Evolutionary conservation across 2,113 vertebrate genomes (phyloP).

Genomic region (Raja brachyura): DNA sequence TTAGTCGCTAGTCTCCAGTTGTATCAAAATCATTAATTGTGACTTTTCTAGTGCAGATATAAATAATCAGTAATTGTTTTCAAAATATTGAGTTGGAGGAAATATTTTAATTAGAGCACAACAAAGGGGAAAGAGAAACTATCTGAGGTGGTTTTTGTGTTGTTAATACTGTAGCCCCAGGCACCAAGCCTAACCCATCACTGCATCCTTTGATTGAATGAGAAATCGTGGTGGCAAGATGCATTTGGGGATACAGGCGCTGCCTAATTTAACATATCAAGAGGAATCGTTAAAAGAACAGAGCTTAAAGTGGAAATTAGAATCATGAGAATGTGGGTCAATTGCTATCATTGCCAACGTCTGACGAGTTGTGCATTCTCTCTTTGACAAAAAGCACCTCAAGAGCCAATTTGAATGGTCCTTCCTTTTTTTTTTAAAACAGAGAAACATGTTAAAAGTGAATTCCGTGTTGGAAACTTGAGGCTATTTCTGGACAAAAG

Average conservation of each 20-base stretch:
- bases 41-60: constrained; percentile 32
- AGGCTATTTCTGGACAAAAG: not conserved
- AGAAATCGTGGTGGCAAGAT: not conserved
- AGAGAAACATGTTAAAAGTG: not conserved
- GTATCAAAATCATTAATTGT: constrained; percentile 31
- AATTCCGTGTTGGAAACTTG: not conserved
- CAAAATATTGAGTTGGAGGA: constrained; percentile 22
- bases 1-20: not conserved
- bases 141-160: not conserved
- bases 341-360: not conserved
- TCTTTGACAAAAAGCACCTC: not conserved
- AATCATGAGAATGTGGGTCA: constrained; percentile 16
- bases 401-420: not conserved
- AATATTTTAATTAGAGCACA: constrained; percentile 24
- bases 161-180: constrained; percentile 9
- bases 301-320: constrained; percentile 31
- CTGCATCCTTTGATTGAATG: constrained; percentile 24
- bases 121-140: not conserved
- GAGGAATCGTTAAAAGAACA: constrained; percentile 10
- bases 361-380: not conserved
- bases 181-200: constrained; percentile 1
- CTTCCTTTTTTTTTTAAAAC: not conserved
- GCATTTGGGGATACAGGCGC: constrained; percentile 7
- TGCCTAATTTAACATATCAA: constrained; percentile 30
- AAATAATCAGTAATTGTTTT: constrained; percentile 28